Evolutionary conservation across 2,113 vertebrate genomes (phyloP), one percentile per base, ranked within the genome.

Genomic region (Irena cyanogastra): DNA sequence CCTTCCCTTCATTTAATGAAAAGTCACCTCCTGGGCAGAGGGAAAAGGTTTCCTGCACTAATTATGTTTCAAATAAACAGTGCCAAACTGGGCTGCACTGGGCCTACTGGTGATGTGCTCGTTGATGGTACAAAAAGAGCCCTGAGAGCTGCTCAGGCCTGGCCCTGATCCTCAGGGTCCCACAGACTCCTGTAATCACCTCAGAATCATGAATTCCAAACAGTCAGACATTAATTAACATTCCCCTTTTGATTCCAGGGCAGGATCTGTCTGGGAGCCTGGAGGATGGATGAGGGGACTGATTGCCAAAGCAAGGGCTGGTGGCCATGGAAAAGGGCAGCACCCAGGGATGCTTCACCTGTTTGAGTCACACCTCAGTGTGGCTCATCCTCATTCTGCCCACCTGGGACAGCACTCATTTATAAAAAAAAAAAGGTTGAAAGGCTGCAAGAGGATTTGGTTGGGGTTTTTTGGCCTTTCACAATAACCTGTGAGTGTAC

Each of bases 201-300:
- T 83, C 71, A 59, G 85, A 96, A 91, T 53, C 92, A 88, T 53
- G 27, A 90, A 89, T 95, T 95, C 93, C 89, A 94, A 89, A 77
- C 56, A 82, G 93, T 77, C 79, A 92, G 88, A 6, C 64, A 53
- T 21, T 41, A 82, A 95, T 96, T 93, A 78, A 94, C 95, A 89
- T 76, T 44, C 44, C 56, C 76, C 92, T 81, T 88, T 56, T 89
- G 91, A 95, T 95, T 63, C 57, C 88, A 76, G 44, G 70, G 86
- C 83, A 93, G 91, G 82, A 72, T 68, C 33, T 13, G 1, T 2
- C 56, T 11, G 53, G 72, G 81, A 93, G 66, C 57, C 68, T 15
- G n/a, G 76, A 57, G 71, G 47, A 30, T 4, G n/a, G 75, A 11
- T 2, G 49, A 45, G 56, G 78, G 75, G 16, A 11, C 9, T 7